phyloP scores from a whole-genome alignment of 2,113 vertebrate genomes.

The Lophochroa leadbeateri region DNA sequence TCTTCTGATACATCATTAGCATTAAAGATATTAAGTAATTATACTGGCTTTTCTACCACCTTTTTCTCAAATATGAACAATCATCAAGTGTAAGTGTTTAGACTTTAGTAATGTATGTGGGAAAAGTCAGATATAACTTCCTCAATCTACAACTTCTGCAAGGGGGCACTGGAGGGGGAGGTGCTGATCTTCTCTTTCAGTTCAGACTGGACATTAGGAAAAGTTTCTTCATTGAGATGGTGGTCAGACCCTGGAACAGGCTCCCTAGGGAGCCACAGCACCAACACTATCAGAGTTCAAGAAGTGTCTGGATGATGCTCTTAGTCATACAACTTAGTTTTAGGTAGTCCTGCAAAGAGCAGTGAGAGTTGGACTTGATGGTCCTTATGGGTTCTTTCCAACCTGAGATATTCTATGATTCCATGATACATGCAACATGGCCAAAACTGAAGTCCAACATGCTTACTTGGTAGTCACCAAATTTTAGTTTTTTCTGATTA shows the following conservation, averaged over 20 bases:
- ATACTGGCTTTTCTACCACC: background rate
- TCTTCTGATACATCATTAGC: background rate
- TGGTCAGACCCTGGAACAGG: background rate
- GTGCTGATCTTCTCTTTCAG: background rate
- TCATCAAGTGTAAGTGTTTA: background rate
- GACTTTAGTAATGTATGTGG: background rate
- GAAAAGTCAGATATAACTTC: background rate
- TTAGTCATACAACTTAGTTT: background rate
- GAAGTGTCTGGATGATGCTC: rapidly evolving
- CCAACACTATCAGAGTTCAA: background rate
- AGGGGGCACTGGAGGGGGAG: rapidly evolving
- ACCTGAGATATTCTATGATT: background rate
- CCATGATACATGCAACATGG: background rate
- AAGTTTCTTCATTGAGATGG: background rate
- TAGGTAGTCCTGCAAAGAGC: background rate
- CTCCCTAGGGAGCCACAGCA: background rate
- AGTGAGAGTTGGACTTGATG: background rate
- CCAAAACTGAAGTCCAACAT: background rate
- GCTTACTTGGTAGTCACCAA: background rate
- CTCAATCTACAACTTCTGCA: background rate
- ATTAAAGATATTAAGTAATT: background rate
- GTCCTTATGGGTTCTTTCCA: background rate
- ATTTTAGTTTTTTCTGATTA: background rate
- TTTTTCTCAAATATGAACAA: background rate
- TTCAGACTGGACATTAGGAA: background rate